phyloP scores from a whole-genome alignment of 2,113 vertebrate genomes.

The Gallinago undulata region DNA sequence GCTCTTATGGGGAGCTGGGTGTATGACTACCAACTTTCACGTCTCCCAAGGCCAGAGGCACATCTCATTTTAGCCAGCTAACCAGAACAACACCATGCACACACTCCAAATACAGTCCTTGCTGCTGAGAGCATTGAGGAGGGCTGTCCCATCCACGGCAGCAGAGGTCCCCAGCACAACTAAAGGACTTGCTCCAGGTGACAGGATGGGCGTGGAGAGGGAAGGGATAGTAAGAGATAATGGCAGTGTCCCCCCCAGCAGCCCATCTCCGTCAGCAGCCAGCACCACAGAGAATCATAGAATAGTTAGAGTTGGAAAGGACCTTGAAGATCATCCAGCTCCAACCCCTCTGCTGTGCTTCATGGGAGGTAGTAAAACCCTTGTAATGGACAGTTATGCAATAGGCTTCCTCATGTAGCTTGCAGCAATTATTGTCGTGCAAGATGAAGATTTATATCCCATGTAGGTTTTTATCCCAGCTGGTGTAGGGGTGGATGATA shows the following conservation, averaged over 20 bases:
- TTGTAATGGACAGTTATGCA: neutral
- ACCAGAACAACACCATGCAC: neutral
- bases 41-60: neutral
- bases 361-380: slow-evolving; percentile 27
- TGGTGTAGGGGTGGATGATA: slow-evolving; percentile 60
- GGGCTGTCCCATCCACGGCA: neutral
- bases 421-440: neutral
- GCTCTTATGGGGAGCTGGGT: neutral
- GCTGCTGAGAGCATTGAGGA: accelerated
- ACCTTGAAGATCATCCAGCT: neutral
- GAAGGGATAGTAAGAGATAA: neutral
- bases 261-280: neutral
- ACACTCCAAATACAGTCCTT: accelerated
- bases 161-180: neutral
- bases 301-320: neutral
- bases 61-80: neutral
- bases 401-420: neutral
- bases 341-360: neutral
- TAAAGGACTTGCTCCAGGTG: neutral
- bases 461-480: slow-evolving; percentile 50
- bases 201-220: neutral
- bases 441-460: slow-evolving; percentile 50
- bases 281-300: neutral
- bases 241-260: neutral
- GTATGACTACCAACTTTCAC: neutral